Conservation (phyloP, 2,113 vertebrate species). For the Corvus hawaiiensis region DNA sequence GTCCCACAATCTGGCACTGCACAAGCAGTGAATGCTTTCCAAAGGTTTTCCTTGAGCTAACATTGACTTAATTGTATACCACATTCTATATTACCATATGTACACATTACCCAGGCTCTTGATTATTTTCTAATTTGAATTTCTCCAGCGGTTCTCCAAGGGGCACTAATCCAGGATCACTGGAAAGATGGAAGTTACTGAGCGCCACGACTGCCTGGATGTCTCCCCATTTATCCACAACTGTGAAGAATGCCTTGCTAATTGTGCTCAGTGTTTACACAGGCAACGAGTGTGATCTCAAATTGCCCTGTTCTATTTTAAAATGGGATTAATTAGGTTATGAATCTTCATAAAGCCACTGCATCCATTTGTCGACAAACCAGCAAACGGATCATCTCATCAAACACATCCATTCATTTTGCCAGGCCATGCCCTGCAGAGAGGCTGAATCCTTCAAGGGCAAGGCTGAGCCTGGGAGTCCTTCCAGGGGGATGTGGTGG, state of each 20-base stretch:
- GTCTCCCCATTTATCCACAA: background rate
- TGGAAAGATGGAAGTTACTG: background rate
- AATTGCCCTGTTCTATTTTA: background rate
- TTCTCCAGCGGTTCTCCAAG: conserved; percentile 33
- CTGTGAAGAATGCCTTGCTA: background rate
- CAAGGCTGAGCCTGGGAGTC: background rate
- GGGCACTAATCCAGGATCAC: conserved; percentile 7
- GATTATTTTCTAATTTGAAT: conserved; percentile 57
- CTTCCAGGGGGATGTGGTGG: background rate
- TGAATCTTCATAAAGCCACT: background rate
- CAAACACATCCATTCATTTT: background rate
- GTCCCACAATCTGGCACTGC: background rate
- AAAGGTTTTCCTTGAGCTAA: conserved; percentile 58
- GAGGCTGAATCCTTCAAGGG: background rate
- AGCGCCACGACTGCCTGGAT: background rate
- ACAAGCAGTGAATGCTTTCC: conserved; percentile 7
- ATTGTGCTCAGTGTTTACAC: conserved; percentile 10
- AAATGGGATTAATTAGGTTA: conserved; percentile 5
- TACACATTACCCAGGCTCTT: conserved; percentile 27
- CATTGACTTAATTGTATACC: conserved; percentile 51
- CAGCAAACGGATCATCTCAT: background rate
- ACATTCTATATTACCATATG: conserved; percentile 43
- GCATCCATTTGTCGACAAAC: fast-evolving
- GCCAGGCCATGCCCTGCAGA: background rate
- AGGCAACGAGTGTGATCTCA: background rate